Percentiles rank a stretch among this genome's conserved stretches.
Conservation (phyloP, 1,140 invertebrate species). For the Gonatopus flavifemur region DNA sequence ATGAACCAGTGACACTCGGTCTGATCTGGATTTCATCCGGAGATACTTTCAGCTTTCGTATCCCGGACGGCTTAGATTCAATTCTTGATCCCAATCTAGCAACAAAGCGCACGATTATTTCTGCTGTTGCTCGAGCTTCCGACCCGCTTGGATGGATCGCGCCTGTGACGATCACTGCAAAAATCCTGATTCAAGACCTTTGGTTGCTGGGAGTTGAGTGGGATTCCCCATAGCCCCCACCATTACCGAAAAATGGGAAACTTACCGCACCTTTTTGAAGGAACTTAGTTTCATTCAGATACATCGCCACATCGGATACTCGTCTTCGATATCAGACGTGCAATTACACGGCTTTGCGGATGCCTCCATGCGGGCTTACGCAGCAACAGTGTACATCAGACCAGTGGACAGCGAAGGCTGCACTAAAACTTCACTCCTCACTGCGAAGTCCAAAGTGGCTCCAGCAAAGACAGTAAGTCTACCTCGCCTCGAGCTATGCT, state of each 20-base stretch:
- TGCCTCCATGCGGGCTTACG: too few relatives aligned
- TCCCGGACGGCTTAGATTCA: neutral
- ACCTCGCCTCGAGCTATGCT: neutral
- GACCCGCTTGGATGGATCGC: too few relatives aligned
- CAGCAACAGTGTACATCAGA: neutral
- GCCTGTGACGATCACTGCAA: conserved; percentile 42
- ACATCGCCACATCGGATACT: neutral
- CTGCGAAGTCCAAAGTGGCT: neutral
- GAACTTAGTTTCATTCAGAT: neutral
- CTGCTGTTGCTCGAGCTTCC: conserved; percentile 23
- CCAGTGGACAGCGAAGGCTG: neutral
- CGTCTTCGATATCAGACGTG: neutral
- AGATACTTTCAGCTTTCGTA: neutral
- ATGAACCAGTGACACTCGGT: neutral
- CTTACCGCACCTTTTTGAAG: neutral
- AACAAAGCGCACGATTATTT: conserved; percentile 3
- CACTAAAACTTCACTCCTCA: neutral
- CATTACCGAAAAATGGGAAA: neutral
- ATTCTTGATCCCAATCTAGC: neutral
- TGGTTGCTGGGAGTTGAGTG: neutral
- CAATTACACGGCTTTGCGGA: too few relatives aligned
- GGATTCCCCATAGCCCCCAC: neutral
- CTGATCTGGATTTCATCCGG: neutral
- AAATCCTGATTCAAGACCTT: conserved; percentile 26
- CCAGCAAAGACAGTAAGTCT: too few relatives aligned